These are phyloP conservation scores for Sebastiscus tertius DNA, from an alignment of 2,797 vertebrate genomes.

Conservation along the genomic window DNA sequence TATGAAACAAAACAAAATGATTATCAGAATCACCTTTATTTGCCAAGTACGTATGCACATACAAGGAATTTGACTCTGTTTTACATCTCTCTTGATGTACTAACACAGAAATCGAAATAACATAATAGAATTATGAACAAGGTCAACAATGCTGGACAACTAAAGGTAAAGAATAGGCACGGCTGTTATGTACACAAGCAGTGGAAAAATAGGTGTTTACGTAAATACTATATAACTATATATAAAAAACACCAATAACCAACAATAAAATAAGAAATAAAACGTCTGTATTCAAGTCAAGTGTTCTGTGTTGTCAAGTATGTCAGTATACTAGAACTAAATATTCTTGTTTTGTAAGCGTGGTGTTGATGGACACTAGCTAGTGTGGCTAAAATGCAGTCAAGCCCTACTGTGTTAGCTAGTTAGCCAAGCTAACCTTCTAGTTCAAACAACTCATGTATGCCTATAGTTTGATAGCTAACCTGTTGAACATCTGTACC, in stretches of 20 bases:
- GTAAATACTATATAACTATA: not conserved
- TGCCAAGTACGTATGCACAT: not conserved
- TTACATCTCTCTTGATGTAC: not conserved
- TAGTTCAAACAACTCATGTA: not conserved
- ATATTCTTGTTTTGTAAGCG: too few species aligned
- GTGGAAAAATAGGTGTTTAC: not conserved
- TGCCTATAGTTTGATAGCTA: not conserved
- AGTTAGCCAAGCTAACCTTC: not conserved
- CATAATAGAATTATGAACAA: not conserved
- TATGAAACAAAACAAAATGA: too few species aligned
- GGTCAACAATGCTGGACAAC: fast-evolving
- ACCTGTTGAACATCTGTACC: not conserved
- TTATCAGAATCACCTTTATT: not conserved
- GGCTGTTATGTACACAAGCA: too few species aligned
- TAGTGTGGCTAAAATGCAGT: not conserved
- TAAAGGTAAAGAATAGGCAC: not conserved
- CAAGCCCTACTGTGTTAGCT: not conserved
- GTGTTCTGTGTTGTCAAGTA: too few species aligned
- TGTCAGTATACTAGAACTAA: too few species aligned
- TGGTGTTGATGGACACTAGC: too few species aligned
- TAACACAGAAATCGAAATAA: not conserved
- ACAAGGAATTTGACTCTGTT: not conserved
- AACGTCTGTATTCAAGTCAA: not conserved
- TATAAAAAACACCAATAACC: not conserved
- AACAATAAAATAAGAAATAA: too few species aligned